Evolutionary conservation across 2,888 invertebrate genomes (phyloP).

Genomic region (Ichneumoninae sp.): DNA sequence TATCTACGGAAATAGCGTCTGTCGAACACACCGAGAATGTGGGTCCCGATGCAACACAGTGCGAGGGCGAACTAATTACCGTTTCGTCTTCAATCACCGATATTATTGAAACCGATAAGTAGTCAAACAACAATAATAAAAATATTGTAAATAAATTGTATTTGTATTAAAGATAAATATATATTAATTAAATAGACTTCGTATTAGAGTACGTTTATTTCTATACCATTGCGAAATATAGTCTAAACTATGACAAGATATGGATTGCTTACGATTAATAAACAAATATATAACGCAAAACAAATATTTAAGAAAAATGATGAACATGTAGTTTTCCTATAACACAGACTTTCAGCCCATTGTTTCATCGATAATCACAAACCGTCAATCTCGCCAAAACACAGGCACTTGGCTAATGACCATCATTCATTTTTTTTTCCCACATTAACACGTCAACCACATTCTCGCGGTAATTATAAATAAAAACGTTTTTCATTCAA

Average conservation of each 20-base stretch:
- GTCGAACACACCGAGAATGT: conserved; percentile 31
- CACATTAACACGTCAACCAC: conserved; percentile 3
- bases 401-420: background rate
- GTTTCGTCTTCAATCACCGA: background rate
- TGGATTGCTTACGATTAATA: background rate
- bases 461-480: background rate
- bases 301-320: conserved; percentile 1
- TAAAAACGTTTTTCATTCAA: conserved; percentile 25
- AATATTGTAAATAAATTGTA: conserved; percentile 45
- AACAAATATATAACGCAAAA: conserved; percentile 8
- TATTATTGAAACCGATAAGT: background rate
- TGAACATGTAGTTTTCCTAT: conserved; percentile 15
- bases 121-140: conserved; percentile 11
- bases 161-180: conserved; percentile 21
- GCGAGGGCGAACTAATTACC: conserved; percentile 18
- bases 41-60: background rate
- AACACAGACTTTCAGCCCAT: conserved; percentile 31
- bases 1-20: conserved; percentile 2
- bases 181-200: conserved; percentile 2
- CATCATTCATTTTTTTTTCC: conserved; percentile 1
- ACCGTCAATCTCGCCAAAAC: background rate
- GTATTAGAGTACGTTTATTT: conserved; percentile 23
- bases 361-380: background rate
- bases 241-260: background rate
- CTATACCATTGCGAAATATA: background rate